These are phyloP conservation scores for Syrphus vitripennis DNA, from an alignment of 2,888 invertebrate species.

Conservation along the genomic window DNA sequence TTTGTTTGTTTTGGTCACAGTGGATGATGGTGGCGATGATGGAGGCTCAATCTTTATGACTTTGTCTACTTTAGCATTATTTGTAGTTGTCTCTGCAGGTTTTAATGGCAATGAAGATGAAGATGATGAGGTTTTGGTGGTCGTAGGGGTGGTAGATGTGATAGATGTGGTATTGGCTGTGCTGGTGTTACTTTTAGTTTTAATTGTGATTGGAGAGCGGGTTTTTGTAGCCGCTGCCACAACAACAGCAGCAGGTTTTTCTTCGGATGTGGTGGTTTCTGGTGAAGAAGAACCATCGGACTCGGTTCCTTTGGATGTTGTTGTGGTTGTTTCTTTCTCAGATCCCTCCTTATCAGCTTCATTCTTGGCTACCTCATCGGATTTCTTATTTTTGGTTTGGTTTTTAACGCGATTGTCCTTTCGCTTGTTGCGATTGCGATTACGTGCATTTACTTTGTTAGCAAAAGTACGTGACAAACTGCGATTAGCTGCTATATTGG, in stretches of 20 bases:
- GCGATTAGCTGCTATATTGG: slow-evolving; percentile 60
- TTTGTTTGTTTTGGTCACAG: slow-evolving; percentile 21
- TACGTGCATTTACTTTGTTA: slow-evolving; percentile 70
- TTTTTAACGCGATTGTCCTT: slow-evolving; percentile 69
- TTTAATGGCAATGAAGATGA: slow-evolving; percentile 66
- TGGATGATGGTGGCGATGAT: slow-evolving; percentile 37
- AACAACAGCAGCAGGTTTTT: slow-evolving; percentile 20
- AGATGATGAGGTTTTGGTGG: slow-evolving; percentile 57
- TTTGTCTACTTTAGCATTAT: slow-evolving; percentile 37
- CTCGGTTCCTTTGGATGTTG: slow-evolving; percentile 13
- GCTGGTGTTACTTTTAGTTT: slow-evolving; percentile 36
- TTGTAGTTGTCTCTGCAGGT: slow-evolving; percentile 23
- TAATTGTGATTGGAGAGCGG: slow-evolving; percentile 47
- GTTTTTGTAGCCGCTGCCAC: slow-evolving; percentile 46
- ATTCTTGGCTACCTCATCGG: slow-evolving; percentile 29
- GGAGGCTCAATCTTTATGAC: slow-evolving; percentile 39
- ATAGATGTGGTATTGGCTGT: slow-evolving; percentile 22
- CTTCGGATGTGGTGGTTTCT: slow-evolving; percentile 26
- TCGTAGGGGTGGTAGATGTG: slow-evolving; percentile 40
- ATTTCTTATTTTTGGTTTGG: slow-evolving; percentile 51
- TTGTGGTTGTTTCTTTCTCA: slow-evolving; percentile 27
- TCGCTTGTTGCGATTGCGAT: slow-evolving; percentile 71
- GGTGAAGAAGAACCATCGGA: slow-evolving; percentile 12
- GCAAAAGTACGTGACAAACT: slow-evolving; percentile 65
- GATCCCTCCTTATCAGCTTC: slow-evolving; percentile 21